A percentile compares a stretch with the other conserved stretches of the same genome.
Evolutionary conservation across 1,140 invertebrate genomes (phyloP).

Genomic region (Adoxophyes honmai): DNA sequence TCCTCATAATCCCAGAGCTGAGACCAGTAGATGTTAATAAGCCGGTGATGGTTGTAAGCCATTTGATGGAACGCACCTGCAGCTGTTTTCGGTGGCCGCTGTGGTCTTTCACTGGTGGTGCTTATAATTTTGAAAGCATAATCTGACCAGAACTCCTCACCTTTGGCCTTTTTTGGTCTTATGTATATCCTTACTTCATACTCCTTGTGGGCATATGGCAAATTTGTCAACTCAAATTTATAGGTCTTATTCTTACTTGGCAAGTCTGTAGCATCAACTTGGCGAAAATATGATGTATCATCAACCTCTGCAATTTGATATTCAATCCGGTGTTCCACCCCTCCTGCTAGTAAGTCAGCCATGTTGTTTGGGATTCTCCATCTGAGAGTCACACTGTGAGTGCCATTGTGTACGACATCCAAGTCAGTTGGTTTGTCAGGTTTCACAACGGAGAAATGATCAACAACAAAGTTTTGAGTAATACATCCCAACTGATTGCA

Average conservation of each 20-base stretch:
- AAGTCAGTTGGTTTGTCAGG: slow-evolving; percentile 79
- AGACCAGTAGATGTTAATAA: slow-evolving; percentile 85
- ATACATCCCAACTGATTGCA: slow-evolving; percentile 77
- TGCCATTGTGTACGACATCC: slow-evolving; percentile 74
- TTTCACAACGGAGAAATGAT: slow-evolving; percentile 81
- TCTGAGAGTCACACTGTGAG: slow-evolving; percentile 77
- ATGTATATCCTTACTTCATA: slow-evolving; percentile 84
- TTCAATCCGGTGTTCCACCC: slow-evolving; percentile 79
- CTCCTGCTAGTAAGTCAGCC: slow-evolving; percentile 76
- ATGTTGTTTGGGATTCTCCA: slow-evolving; percentile 80
- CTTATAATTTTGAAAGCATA: slow-evolving; percentile 77
- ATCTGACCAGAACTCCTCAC: slow-evolving; percentile 80
- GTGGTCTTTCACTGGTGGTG: slow-evolving; percentile 79
- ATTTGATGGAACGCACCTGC: slow-evolving; percentile 82
- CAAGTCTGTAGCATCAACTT: slow-evolving; percentile 49
- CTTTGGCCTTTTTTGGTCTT: slow-evolving; percentile 74
- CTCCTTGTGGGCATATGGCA: slow-evolving; percentile 81
- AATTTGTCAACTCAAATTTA: slow-evolving; percentile 75
- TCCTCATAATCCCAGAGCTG: slow-evolving; percentile 79
- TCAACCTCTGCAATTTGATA: slow-evolving; percentile 80
- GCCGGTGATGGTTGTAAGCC: slow-evolving; percentile 69
- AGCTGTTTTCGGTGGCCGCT: slow-evolving; percentile 79
- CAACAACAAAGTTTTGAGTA: slow-evolving; percentile 71
- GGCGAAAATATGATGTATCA: slow-evolving; percentile 77
- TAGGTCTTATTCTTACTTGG: slow-evolving; percentile 57